These are phyloP conservation scores for Pungitius pungitius DNA, from an alignment of 2,113 vertebrate species.

Conservation along the genomic window DNA sequence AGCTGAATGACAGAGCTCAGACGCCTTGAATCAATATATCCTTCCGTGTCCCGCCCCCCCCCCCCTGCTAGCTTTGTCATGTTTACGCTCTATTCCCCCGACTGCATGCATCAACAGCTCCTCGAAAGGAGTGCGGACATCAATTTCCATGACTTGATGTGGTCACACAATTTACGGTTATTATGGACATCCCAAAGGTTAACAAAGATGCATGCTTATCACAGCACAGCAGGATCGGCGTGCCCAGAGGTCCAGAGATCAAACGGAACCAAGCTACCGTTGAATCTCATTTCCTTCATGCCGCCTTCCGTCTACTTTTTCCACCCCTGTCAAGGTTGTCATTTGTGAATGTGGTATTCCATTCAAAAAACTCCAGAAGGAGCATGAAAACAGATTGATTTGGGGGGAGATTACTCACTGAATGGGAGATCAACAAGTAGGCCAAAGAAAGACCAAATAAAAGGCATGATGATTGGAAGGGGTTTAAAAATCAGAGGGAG, in stretches of 20 bases:
- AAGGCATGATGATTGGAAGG: slow-evolving; percentile 14
- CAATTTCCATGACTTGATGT: slow-evolving; percentile 28
- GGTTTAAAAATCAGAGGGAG: slow-evolving; percentile 31
- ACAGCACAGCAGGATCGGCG: background rate
- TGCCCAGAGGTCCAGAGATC: slow-evolving; percentile 20
- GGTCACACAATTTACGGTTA: slow-evolving; percentile 5
- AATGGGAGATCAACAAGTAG: slow-evolving; percentile 33
- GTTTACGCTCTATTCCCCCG: background rate
- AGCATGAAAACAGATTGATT: slow-evolving; percentile 55
- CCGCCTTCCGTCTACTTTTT: slow-evolving; percentile 15
- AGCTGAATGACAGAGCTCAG: background rate
- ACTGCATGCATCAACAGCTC: slow-evolving; percentile 1
- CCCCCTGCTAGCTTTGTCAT: slow-evolving; percentile 8
- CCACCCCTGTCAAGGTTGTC: slow-evolving; percentile 8
- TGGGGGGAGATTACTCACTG: slow-evolving; percentile 27
- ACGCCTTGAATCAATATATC: background rate
- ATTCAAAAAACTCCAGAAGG: slow-evolving; percentile 28
- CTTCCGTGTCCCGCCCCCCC: no score
- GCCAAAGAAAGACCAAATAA: slow-evolving; percentile 29
- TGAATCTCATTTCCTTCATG: background rate
- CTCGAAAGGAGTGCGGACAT: slow-evolving; percentile 15
- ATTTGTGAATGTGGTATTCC: slow-evolving; percentile 17
- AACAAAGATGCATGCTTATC: slow-evolving; percentile 9
- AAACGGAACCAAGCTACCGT: slow-evolving; percentile 33
- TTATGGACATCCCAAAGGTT: slow-evolving; percentile 13